These are phyloP conservation scores for Hemicentrotus pulcherrimus DNA, from an alignment of 35 echinoderm and acorn worm species.

Conservation along the genomic window DNA sequence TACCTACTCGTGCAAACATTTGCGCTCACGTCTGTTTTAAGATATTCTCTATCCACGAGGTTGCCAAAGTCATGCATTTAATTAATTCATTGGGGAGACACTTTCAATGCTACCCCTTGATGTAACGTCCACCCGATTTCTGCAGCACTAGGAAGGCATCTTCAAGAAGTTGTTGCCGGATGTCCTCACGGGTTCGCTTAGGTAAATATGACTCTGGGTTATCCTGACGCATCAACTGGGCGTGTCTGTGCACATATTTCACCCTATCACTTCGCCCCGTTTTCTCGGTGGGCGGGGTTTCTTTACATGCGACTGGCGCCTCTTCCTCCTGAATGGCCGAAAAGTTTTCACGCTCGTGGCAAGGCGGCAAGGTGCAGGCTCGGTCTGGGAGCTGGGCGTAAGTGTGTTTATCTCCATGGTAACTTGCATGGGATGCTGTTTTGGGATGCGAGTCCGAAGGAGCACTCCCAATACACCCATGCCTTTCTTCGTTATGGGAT, in stretches of 20 bases:
- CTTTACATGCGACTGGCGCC: background rate
- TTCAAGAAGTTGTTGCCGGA: conserved; percentile 6
- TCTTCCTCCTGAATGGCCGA: background rate
- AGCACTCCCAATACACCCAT: background rate
- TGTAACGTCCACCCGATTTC: background rate
- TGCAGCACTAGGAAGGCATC: conserved; percentile 13
- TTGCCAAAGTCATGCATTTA: no score
- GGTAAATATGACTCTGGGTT: background rate
- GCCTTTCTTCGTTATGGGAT: background rate
- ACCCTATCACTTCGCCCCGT: background rate
- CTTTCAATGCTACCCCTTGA: background rate
- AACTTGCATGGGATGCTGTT: no score
- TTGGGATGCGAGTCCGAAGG: background rate
- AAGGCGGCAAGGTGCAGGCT: background rate
- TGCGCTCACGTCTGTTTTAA: no score
- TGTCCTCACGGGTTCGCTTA: background rate
- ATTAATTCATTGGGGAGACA: background rate
- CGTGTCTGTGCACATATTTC: background rate
- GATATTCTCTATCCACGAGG: no score
- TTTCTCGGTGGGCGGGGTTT: background rate
- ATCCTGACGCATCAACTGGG: background rate
- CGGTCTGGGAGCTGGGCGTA: background rate
- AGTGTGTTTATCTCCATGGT: background rate
- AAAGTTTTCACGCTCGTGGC: background rate
- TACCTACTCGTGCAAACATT: no score